phyloP scores from a whole-genome alignment of 2,797 vertebrate species.

The Chaenodraco wilsoni region DNA sequence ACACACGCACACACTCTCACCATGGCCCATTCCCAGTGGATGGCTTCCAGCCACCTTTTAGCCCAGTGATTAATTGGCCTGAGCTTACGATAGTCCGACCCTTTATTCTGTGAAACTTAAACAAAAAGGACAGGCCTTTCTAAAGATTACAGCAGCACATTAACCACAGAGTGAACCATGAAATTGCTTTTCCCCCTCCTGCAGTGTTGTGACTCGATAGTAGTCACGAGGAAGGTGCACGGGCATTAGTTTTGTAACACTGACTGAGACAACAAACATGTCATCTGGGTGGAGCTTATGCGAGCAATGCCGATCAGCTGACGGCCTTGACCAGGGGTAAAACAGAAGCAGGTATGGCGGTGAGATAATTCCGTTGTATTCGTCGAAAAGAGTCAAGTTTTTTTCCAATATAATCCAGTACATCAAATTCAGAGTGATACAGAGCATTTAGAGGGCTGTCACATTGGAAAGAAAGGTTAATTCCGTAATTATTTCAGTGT shows the following conservation, averaged over 20 bases:
- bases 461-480: conserved; percentile 70
- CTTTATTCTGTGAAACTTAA: conserved; percentile 85
- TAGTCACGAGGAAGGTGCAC: conserved; percentile 59
- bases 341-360: conserved; percentile 15
- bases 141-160: conserved; percentile 84
- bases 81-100: conserved; percentile 78
- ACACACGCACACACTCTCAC: conserved; percentile 39
- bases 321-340: conserved; percentile 20
- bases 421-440: conserved; percentile 72
- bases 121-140: conserved; percentile 83
- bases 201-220: conserved; percentile 77
- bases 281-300: conserved; percentile 30
- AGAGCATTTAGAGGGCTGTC: conserved; percentile 71
- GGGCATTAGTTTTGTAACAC: conserved; percentile 77
- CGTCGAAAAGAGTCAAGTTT: conserved; percentile 58
- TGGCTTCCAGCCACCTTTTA: conserved; percentile 68
- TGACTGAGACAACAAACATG: conserved; percentile 63
- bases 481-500: conserved; percentile 79
- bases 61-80: conserved; percentile 84
- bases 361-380: conserved; percentile 49
- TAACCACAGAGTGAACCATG: conserved; percentile 85
- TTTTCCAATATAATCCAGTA: conserved; percentile 47
- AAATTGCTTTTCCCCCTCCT: conserved; percentile 90
- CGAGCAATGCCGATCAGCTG: conserved; percentile 44
- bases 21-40: conserved; percentile 43